A percentile compares a stretch with the other conserved stretches of the same genome.
These are phyloP conservation scores for Antigone vipio DNA, from an alignment of 2,113 vertebrate genomes.

Conservation along the genomic window DNA sequence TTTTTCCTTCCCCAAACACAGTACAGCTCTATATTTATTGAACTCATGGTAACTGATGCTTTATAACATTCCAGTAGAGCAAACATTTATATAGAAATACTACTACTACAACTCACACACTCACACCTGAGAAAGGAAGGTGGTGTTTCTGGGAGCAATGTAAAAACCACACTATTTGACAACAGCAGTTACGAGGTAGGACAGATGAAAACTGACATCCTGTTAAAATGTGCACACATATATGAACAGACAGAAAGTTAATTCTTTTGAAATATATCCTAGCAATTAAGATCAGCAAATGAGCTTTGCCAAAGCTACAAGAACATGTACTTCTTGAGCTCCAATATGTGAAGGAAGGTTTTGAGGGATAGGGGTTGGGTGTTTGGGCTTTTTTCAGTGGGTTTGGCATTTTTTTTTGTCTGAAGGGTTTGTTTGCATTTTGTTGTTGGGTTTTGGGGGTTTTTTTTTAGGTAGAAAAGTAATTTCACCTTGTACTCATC, in stretches of 20 bases:
- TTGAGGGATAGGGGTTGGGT: neutral
- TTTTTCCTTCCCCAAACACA: neutral
- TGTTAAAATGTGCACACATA: neutral
- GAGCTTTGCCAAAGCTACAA: neutral
- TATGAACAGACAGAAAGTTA: neutral
- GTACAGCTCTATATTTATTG: neutral
- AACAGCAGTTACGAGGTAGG: neutral
- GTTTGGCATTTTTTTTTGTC: neutral
- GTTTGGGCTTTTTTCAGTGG: neutral
- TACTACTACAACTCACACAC: neutral
- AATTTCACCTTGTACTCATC: neutral
- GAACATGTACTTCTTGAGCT: neutral
- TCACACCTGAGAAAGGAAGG: neutral
- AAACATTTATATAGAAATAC: neutral
- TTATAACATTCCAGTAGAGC: neutral
- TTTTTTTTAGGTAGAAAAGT: neutral
- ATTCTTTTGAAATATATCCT: neutral
- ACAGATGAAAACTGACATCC: conserved; percentile 19
- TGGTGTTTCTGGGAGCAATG: neutral
- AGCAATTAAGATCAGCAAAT: neutral
- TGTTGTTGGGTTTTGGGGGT: too few species aligned
- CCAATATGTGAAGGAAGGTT: neutral
- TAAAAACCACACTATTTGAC: neutral
- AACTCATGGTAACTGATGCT: neutral
- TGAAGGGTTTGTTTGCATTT: neutral